phyloP scores from a whole-genome alignment of 2,888 invertebrate species.

The Hylaea fasciaria region DNA sequence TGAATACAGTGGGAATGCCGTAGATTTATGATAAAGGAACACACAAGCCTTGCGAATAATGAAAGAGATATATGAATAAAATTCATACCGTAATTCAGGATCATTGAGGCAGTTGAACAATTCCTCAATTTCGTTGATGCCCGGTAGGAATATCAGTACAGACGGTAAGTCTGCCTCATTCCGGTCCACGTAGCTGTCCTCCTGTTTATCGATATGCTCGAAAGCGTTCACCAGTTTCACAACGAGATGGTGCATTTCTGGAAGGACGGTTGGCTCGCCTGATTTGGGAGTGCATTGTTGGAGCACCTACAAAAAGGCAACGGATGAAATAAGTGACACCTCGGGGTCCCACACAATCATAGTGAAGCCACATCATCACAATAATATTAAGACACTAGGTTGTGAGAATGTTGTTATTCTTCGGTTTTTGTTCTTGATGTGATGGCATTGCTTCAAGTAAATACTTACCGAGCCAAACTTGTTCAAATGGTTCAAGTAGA shows the following conservation, averaged over 20 bases:
- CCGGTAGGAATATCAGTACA: constrained; percentile 95
- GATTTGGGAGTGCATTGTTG: constrained; percentile 64
- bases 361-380: no score
- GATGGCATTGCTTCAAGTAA: no score
- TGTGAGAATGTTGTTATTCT: no score
- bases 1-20: no score
- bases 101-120: constrained; percentile 79
- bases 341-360: no score
- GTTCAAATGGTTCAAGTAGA: constrained; percentile 85
- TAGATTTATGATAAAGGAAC: no score
- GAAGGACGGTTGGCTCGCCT: constrained; percentile 83
- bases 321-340: no score
- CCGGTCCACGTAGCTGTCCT: constrained; percentile 62
- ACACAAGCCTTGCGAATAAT: background rate
- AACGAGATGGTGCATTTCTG: constrained; percentile 86
- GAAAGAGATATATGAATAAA: background rate
- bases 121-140: constrained; percentile 93
- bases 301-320: constrained; percentile 61
- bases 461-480: constrained; percentile 79
- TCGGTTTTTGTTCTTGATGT: no score
- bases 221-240: constrained; percentile 86
- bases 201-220: constrained; percentile 85
- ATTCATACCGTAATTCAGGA: constrained; percentile 56
- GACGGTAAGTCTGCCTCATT: constrained; percentile 79
- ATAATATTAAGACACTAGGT: no score